Percentiles rank a stretch among this genome's conserved stretches.
Evolutionary conservation across 1,140 invertebrate genomes (phyloP).

Genomic region (Penaeus indicus): DNA sequence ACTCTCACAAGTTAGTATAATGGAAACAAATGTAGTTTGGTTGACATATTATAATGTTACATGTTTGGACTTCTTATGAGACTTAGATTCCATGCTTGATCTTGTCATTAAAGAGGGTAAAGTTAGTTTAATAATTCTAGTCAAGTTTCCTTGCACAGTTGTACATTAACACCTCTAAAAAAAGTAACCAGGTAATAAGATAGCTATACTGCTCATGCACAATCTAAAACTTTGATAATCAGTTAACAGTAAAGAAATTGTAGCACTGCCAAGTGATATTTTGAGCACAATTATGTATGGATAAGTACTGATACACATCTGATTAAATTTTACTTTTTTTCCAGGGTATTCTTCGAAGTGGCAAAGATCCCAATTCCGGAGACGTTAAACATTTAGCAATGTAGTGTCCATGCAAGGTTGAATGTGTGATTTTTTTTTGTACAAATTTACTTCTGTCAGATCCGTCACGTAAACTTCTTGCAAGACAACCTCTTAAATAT

Average conservation of each 20-base stretch:
- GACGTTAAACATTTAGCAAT: slow-evolving; percentile 69
- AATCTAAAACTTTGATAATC: no score
- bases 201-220: no score
- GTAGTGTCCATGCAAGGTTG: not conserved
- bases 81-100: not conserved
- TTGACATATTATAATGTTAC: not conserved
- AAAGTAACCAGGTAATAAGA: no score
- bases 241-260: not conserved
- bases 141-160: not conserved
- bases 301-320: not conserved
- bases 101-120: no score
- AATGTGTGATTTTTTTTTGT: slow-evolving; percentile 34
- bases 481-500: no score
- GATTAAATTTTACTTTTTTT: slow-evolving; percentile 69
- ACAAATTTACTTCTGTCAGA: not conserved
- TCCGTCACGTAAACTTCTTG: no score
- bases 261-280: not conserved
- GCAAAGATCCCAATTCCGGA: slow-evolving; percentile 74
- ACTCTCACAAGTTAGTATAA: slow-evolving; percentile 82
- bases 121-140: not conserved
- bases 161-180: no score
- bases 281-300: not conserved
- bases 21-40: not conserved
- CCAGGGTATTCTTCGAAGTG: slow-evolving; percentile 84
- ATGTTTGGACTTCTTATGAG: not conserved